phyloP scores from a whole-genome alignment of 1,140 invertebrate genomes.

The Drosophila nigromelanica region DNA sequence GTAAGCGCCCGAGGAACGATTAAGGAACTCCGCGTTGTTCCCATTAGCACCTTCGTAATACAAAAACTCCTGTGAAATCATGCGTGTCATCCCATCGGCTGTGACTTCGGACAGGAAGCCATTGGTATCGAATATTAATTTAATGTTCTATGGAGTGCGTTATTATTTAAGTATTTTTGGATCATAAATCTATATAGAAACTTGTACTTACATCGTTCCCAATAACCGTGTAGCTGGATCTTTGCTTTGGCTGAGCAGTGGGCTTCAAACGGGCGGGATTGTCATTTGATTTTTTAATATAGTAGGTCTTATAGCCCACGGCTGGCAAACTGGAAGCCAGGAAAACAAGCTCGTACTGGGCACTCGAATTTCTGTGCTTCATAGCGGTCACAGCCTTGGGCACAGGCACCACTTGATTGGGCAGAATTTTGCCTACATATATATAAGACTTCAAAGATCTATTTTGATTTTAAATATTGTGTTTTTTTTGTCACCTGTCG shows the following conservation, averaged over 20 bases:
- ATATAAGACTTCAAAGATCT: neutral
- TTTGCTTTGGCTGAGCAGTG: conserved; percentile 33
- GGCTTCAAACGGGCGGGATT: conserved; percentile 19
- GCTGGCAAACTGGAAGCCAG: conserved; percentile 87
- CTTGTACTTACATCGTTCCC: conserved; percentile 52
- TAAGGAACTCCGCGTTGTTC: conserved; percentile 81
- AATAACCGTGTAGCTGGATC: conserved; percentile 52
- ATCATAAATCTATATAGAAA: too few species aligned
- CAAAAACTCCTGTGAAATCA: conserved; percentile 88
- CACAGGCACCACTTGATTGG: conserved; percentile 87
- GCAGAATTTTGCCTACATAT: conserved; percentile 39
- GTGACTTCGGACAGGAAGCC: conserved; percentile 86
- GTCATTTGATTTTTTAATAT: conserved; percentile 79
- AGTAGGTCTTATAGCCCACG: conserved; percentile 88
- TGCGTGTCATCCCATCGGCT: conserved; percentile 77
- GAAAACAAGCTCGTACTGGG: conserved; percentile 88
- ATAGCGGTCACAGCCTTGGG: conserved; percentile 86
- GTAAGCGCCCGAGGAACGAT: conserved; percentile 92
- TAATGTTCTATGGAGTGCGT: conserved; percentile 35
- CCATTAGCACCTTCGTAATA: conserved; percentile 90
- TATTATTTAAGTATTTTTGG: neutral
- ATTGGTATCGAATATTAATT: conserved; percentile 61
- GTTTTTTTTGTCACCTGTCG: conserved; percentile 79
- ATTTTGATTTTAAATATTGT: neutral
- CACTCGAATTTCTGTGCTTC: conserved; percentile 87